Percentiles rank a stretch among this genome's conserved stretches.
phyloP scores from a whole-genome alignment of 2,797 vertebrate genomes.

The Macropodus opercularis region DNA sequence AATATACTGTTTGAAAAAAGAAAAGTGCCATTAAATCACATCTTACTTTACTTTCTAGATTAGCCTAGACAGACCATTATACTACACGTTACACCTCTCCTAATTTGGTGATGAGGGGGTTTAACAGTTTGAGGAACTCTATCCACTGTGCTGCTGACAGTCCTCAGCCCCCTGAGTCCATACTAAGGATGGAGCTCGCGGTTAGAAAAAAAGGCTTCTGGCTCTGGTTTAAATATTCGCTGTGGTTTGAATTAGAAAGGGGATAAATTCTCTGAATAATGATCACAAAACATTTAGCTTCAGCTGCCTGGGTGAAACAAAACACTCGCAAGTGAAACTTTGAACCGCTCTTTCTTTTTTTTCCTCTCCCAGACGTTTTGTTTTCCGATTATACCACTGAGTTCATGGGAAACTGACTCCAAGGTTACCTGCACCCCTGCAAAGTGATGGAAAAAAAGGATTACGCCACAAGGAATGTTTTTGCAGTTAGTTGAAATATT shows the following conservation, averaged over 20 bases:
- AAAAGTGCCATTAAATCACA: slow-evolving; percentile 39
- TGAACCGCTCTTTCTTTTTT: slow-evolving; percentile 55
- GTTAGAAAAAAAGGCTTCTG: slow-evolving; percentile 59
- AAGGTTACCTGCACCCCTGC: slow-evolving; percentile 78
- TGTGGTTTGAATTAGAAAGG: slow-evolving; percentile 77
- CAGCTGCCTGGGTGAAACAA: slow-evolving; percentile 73
- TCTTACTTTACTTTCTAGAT: slow-evolving; percentile 48
- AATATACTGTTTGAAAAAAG: background rate
- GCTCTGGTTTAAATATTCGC: slow-evolving; percentile 68
- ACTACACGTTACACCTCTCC: slow-evolving; percentile 52
- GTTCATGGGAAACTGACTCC: slow-evolving; percentile 81
- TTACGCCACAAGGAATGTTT: slow-evolving; percentile 81
- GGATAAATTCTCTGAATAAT: slow-evolving; percentile 78
- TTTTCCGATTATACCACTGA: slow-evolving; percentile 71
- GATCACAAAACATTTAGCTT: slow-evolving; percentile 79
- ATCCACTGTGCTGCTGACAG: slow-evolving; percentile 74
- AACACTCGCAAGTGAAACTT: slow-evolving; percentile 75
- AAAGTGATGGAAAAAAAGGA: slow-evolving; percentile 71
- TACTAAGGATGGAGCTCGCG: slow-evolving; percentile 54
- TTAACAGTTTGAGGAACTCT: slow-evolving; percentile 70
- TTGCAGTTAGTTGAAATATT: slow-evolving; percentile 83
- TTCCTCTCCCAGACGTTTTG: slow-evolving; percentile 48
- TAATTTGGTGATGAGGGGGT: slow-evolving; percentile 75
- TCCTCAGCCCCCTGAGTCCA: slow-evolving; percentile 54
- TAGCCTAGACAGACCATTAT: slow-evolving; percentile 15